Evolutionary conservation across 2,797 vertebrate species (phyloP).

Genomic region (Sebastiscus albofasciatus): DNA sequence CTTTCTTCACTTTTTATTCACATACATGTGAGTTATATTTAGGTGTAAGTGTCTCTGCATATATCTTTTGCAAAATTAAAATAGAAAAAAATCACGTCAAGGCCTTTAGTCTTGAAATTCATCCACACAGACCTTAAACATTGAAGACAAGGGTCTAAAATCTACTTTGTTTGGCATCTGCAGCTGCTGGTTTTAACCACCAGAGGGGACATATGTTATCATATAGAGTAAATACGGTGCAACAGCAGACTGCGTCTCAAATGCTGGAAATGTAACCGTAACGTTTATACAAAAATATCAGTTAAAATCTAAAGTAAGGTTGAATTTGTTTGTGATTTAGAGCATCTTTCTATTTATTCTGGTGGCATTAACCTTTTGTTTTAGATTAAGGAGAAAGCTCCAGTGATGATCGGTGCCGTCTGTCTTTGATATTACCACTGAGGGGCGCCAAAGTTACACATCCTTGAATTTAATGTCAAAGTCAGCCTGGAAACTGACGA

Average conservation of each 20-base stretch:
- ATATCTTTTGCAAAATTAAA: background rate
- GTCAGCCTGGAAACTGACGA: background rate
- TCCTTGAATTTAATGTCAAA: background rate
- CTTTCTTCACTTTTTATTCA: background rate
- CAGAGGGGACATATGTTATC: background rate
- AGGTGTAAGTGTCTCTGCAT: background rate
- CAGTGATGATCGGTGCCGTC: too few relatives aligned
- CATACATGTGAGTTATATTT: background rate
- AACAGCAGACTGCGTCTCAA: background rate
- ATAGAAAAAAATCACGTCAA: background rate
- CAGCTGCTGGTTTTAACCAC: background rate
- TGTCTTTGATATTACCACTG: background rate
- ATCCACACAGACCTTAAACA: background rate
- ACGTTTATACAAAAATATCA: background rate
- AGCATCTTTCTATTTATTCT: too few relatives aligned
- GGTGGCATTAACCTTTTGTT: background rate
- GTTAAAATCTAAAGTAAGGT: background rate
- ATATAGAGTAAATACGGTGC: background rate
- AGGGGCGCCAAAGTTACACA: background rate
- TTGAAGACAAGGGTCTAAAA: background rate
- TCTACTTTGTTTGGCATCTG: background rate
- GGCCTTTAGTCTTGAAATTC: background rate
- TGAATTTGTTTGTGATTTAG: background rate
- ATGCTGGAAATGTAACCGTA: background rate
- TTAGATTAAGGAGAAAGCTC: background rate